Conservation (phyloP, 1,140 invertebrate genomes). For the Radopholus similis region DNA sequence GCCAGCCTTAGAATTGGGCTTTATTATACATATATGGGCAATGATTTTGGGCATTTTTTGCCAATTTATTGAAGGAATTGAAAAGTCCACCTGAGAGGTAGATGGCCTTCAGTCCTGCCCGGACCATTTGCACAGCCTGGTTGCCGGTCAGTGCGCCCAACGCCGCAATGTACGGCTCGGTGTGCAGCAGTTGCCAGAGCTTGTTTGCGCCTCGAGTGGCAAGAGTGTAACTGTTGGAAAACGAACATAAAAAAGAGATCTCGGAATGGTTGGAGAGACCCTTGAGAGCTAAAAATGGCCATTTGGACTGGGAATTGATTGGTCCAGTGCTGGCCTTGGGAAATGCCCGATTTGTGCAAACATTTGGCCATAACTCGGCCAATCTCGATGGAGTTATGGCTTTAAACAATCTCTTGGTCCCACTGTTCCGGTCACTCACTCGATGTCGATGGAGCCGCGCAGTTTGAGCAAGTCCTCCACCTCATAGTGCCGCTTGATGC, state of each 20-base stretch:
- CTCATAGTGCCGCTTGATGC: slow-evolving; percentile 59
- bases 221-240: slow-evolving; percentile 57
- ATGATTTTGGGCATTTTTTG: not conserved
- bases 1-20: slow-evolving; percentile 56
- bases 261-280: not conserved
- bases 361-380: too few relatives aligned
- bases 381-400: not conserved
- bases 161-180: slow-evolving; percentile 56
- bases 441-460: slow-evolving; percentile 60
- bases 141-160: slow-evolving; percentile 61
- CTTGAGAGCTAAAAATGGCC: not conserved
- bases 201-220: slow-evolving; percentile 60
- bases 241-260: too few relatives aligned
- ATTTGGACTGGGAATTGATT: too few relatives aligned
- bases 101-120: slow-evolving; percentile 61
- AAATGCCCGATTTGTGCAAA: too few relatives aligned
- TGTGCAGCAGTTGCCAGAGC: slow-evolving; percentile 60
- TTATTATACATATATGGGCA: slow-evolving; percentile 17
- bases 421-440: slow-evolving; percentile 15
- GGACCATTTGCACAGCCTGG: slow-evolving; percentile 62
- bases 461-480: slow-evolving; percentile 61
- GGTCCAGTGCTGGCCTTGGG: too few relatives aligned
- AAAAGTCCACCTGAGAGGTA: slow-evolving; percentile 59
- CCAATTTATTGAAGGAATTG: not conserved
- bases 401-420: not conserved